Conservation (phyloP, 2,113 vertebrate species). For the Colistium nudipinnis region DNA sequence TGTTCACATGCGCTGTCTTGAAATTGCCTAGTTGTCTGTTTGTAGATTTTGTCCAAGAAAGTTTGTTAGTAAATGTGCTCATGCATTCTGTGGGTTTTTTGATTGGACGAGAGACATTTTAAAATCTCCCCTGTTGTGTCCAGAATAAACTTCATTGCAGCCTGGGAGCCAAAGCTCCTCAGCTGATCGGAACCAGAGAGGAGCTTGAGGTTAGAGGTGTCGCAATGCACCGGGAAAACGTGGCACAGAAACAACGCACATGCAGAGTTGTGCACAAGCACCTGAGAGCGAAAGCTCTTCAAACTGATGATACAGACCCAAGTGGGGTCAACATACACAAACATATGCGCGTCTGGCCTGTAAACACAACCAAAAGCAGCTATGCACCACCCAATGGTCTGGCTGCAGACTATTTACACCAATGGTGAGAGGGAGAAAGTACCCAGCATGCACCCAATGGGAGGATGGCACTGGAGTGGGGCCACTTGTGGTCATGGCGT, state of each 20-base stretch:
- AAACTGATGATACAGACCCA: constrained; percentile 28
- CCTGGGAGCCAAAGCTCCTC: constrained; percentile 39
- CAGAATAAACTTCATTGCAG: constrained; percentile 51
- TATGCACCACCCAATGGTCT: constrained; percentile 43
- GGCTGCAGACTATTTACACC: constrained; percentile 74
- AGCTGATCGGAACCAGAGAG: constrained; percentile 62
- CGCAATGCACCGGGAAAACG: constrained; percentile 43
- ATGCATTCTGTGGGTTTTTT: constrained; percentile 30
- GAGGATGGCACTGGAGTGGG: constrained; percentile 58
- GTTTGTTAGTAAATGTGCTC: constrained; percentile 20
- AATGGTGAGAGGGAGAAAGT: constrained; percentile 31
- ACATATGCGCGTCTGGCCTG: constrained; percentile 44
- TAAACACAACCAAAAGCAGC: constrained; percentile 55
- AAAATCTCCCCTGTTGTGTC: constrained; percentile 29
- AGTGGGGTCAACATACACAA: constrained; percentile 42
- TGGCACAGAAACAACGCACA: constrained; percentile 38
- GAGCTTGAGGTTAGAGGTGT: constrained; percentile 44
- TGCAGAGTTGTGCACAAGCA: neutral
- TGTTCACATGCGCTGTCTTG: constrained; percentile 9
- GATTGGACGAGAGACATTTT: constrained; percentile 33
- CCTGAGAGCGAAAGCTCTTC: constrained; percentile 19
- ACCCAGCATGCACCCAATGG: constrained; percentile 44
- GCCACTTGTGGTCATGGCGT: constrained; percentile 67
- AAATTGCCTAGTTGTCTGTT: constrained; percentile 22
- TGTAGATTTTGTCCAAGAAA: constrained; percentile 12